Evolutionary conservation across 2,797 vertebrate species (phyloP).

Genomic region (Atherinosoma microstoma): DNA sequence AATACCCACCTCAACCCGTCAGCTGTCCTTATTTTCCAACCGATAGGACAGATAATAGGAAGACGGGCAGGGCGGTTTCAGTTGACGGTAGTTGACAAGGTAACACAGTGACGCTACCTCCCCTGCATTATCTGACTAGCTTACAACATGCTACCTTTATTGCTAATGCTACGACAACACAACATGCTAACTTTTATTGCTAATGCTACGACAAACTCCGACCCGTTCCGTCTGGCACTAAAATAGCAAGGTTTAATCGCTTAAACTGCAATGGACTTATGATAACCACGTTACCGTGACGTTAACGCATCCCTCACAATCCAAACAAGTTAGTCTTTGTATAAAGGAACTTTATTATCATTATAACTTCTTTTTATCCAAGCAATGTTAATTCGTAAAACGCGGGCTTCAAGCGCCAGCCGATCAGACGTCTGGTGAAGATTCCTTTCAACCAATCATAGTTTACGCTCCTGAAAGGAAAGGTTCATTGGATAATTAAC

Average conservation of each 20-base stretch:
- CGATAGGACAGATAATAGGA: not conserved
- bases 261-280: not conserved
- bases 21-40: not conserved
- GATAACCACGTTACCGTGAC: not conserved
- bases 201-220: constrained; percentile 24
- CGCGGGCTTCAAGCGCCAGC: constrained; percentile 64
- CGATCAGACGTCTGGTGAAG: constrained; percentile 29
- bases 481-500: constrained; percentile 57
- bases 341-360: not conserved
- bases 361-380: not conserved
- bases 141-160: constrained; percentile 47
- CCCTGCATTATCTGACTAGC: constrained; percentile 39
- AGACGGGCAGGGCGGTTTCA: constrained; percentile 11
- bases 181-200: constrained; percentile 41
- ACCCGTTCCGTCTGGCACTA: not conserved
- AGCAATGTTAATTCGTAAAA: constrained; percentile 47
- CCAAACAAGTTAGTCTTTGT: accelerated
- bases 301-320: not conserved
- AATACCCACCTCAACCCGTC: constrained; percentile 42
- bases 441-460: constrained; percentile 70
- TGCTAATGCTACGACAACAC: constrained; percentile 22
- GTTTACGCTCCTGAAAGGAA: not conserved
- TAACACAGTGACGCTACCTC: constrained; percentile 46
- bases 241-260: not conserved
- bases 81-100: constrained; percentile 71